These are phyloP conservation scores for Heterodera carotae DNA, from an alignment of 1,140 invertebrate genomes.

Conservation along the genomic window DNA sequence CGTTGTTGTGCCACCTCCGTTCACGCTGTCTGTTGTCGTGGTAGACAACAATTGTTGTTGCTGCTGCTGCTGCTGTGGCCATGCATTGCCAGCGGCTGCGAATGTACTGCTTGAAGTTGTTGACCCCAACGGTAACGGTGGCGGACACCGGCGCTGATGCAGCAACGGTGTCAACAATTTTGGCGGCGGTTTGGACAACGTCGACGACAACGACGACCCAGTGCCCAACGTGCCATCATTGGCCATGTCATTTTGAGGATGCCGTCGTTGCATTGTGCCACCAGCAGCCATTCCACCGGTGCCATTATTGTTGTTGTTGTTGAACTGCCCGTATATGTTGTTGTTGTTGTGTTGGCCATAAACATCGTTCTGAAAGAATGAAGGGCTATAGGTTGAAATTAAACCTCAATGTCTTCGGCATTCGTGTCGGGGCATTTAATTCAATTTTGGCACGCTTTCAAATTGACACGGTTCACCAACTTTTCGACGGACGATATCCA, in stretches of 20 bases:
- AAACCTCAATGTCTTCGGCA: too few relatives aligned
- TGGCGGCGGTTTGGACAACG: too few relatives aligned
- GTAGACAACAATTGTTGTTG: neutral
- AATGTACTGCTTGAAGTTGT: too few relatives aligned
- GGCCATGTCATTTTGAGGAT: too few relatives aligned
- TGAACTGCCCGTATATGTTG: neutral
- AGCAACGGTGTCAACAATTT: conserved; percentile 1
- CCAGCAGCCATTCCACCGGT: neutral
- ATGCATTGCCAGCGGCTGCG: neutral
- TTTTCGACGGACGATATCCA: too few relatives aligned
- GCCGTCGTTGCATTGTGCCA: neutral
- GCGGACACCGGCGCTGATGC: neutral
- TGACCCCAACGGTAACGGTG: neutral
- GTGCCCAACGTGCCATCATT: too few relatives aligned
- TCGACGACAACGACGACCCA: too few relatives aligned
- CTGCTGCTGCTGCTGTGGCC: neutral
- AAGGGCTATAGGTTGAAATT: too few relatives aligned
- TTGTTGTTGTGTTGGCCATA: neutral
- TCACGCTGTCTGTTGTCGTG: neutral
- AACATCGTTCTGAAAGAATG: neutral
- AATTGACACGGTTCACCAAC: too few relatives aligned
- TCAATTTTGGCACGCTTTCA: too few relatives aligned
- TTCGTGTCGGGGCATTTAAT: too few relatives aligned
- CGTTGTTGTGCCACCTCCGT: conserved; percentile 11
- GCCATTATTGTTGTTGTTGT: neutral